These are phyloP conservation scores for Ivindomyrus marchei DNA, from an alignment of 2,113 vertebrate species.

Conservation along the genomic window DNA sequence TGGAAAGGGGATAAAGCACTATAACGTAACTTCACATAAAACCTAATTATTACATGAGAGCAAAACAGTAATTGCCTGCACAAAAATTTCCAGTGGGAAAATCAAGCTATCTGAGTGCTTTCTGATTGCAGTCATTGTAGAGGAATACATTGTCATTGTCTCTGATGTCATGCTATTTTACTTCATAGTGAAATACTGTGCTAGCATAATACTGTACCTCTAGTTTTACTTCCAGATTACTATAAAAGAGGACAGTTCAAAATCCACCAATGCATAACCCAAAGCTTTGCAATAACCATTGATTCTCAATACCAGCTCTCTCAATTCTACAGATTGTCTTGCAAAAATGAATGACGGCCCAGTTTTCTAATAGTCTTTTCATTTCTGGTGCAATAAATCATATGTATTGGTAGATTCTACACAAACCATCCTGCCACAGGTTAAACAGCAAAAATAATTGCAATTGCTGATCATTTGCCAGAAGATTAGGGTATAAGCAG, in stretches of 20 bases:
- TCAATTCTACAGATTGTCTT: not conserved
- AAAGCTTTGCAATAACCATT: not conserved
- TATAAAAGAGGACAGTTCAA: not conserved
- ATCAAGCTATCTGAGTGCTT: conserved; percentile 12
- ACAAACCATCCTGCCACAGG: not conserved
- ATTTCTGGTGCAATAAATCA: not conserved
- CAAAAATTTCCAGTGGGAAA: conserved; percentile 10
- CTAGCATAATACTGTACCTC: not conserved
- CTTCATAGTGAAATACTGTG: not conserved
- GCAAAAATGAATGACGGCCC: not conserved
- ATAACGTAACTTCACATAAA: not conserved
- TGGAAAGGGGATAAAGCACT: not conserved
- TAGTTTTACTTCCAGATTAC: not conserved
- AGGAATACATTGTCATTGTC: conserved; percentile 15
- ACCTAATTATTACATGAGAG: conserved; percentile 20
- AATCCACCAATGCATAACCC: not conserved
- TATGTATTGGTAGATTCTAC: too few species aligned
- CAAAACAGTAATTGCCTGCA: conserved; percentile 20
- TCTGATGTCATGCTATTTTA: conserved; percentile 14
- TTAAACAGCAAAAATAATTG: not conserved
- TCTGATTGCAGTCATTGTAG: conserved; percentile 22
- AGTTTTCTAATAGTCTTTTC: not conserved
- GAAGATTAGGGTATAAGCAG: conserved; percentile 59
- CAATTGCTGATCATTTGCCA: conserved; percentile 47
- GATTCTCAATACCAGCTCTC: not conserved